phyloP scores from a whole-genome alignment of 2,113 vertebrate species.

The Centropus bengalensis region DNA sequence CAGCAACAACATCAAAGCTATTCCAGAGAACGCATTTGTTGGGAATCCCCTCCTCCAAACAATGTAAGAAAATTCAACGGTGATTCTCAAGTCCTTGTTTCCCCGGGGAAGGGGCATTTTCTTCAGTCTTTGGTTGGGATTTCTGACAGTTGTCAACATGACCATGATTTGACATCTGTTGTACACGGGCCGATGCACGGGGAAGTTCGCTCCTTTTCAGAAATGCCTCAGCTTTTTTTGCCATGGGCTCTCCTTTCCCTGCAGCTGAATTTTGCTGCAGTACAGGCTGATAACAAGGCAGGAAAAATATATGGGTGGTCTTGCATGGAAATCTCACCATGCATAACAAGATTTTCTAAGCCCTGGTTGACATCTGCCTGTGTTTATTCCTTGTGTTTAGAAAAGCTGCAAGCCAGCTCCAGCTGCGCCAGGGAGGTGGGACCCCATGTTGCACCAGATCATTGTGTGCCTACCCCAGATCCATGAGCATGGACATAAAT shows the following conservation, averaged over 20 bases:
- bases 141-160: not conserved
- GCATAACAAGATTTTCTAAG: not conserved
- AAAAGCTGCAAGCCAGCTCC: not conserved
- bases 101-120: not conserved
- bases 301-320: not conserved
- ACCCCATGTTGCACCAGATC: not conserved
- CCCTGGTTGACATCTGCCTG: not conserved
- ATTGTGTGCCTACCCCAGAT: not conserved
- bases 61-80: conserved; percentile 82
- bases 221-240: not conserved
- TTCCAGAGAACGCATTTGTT: conserved; percentile 93
- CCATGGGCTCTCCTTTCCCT: not conserved
- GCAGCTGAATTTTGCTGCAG: not conserved
- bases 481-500: not conserved
- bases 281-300: not conserved
- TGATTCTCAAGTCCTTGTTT: not conserved
- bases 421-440: not conserved
- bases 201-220: not conserved
- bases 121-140: not conserved
- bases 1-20: conserved; percentile 94
- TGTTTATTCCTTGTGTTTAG: not conserved
- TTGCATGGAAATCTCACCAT: not conserved
- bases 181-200: not conserved
- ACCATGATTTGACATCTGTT: not conserved
- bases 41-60: conserved; percentile 94